Evolutionary conservation across 2,797 vertebrate genomes (phyloP).

Genomic region (Avahi laniger): DNA sequence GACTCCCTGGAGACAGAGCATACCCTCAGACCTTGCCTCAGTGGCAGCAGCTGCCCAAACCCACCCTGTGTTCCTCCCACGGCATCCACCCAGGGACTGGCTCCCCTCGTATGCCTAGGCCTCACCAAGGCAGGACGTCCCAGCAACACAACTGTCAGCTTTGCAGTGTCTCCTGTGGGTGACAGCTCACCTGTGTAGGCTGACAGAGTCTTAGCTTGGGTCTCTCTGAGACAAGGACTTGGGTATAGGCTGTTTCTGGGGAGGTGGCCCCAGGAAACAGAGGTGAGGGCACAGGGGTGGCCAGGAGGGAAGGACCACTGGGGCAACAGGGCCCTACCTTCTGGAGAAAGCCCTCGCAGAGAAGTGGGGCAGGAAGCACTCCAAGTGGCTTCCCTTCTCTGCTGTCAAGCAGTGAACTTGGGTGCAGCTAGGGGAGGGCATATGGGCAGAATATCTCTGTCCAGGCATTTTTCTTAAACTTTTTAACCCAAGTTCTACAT

Average conservation of each 20-base stretch:
- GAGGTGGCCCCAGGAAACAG: background rate
- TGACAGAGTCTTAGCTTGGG: too few species aligned
- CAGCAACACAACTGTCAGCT: background rate
- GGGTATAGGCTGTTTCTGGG: background rate
- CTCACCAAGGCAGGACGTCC: background rate
- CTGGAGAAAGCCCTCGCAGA: background rate
- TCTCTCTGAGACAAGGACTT: background rate
- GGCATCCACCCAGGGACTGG: fast-evolving
- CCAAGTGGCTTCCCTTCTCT: background rate
- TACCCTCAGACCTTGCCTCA: too few species aligned
- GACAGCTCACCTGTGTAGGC: background rate
- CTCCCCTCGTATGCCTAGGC: background rate
- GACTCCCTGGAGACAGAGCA: background rate
- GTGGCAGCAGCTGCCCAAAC: background rate
- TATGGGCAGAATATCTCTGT: fast-evolving
- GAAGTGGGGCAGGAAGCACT: too few species aligned
- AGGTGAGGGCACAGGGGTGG: background rate
- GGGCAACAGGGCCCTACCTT: background rate
- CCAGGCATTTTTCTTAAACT: background rate
- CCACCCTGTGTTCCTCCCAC: fast-evolving
- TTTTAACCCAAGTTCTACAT: background rate
- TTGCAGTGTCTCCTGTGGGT: fast-evolving
- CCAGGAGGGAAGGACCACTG: too few species aligned
- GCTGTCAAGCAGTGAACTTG: too few species aligned
- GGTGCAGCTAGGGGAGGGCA: too few species aligned